Evolutionary conservation across 2,113 vertebrate species (phyloP).

Genomic region (Indicator indicator): DNA sequence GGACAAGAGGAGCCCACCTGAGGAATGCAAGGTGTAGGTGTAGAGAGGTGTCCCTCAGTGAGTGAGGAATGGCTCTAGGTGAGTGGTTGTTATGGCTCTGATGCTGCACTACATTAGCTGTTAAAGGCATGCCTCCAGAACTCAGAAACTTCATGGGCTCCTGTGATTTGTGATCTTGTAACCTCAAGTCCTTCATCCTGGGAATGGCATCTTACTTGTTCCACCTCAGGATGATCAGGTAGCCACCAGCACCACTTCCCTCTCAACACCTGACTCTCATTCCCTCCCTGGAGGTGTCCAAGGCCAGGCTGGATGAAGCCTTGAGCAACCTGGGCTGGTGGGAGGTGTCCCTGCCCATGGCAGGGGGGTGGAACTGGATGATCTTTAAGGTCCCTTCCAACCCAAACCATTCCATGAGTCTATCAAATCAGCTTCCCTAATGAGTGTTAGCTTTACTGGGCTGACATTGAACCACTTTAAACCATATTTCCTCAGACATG

Average conservation of each 20-base stretch:
- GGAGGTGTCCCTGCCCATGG: too few species aligned
- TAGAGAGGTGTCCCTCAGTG: neutral
- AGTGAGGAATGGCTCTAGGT: conserved; percentile 43
- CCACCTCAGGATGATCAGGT: neutral
- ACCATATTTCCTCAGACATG: conserved; percentile 47
- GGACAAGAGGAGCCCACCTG: neutral
- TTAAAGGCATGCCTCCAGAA: conserved; percentile 45
- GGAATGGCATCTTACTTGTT: neutral
- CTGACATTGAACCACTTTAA: conserved; percentile 36
- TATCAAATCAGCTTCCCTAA: neutral
- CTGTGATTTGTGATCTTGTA: conserved; percentile 35
- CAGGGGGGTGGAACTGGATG: too few species aligned
- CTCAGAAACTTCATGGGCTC: conserved; percentile 46
- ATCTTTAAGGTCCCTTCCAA: too few species aligned
- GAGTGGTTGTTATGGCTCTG: conserved; percentile 53
- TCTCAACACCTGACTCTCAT: neutral
- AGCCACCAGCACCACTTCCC: neutral
- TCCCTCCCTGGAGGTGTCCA: too few species aligned
- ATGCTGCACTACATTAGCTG: conserved; percentile 56
- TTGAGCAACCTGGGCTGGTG: too few species aligned
- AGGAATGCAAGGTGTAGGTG: neutral
- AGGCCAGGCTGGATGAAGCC: too few species aligned
- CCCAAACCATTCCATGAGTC: too few species aligned
- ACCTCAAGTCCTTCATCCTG: neutral
- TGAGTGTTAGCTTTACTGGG: neutral